phyloP scores from a whole-genome alignment of 2,113 vertebrate species.

The Tragelaphus strepsiceros region DNA sequence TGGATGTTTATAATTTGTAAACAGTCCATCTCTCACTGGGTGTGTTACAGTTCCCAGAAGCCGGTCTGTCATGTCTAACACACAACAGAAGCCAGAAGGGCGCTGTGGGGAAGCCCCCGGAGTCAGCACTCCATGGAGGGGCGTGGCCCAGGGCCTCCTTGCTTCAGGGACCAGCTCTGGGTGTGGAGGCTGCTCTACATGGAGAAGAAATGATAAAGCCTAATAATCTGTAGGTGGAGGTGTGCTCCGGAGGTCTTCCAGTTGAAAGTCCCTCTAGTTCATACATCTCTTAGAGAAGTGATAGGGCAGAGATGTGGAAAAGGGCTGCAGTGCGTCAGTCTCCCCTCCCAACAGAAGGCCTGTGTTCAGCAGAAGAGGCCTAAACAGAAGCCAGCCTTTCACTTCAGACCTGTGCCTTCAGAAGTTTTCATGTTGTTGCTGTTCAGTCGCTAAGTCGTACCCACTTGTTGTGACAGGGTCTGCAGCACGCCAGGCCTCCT shows the following conservation, averaged over 20 bases:
- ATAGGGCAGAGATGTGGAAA: not conserved
- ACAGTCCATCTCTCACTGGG: constrained; percentile 83
- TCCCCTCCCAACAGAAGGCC: not conserved
- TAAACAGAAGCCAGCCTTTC: not conserved
- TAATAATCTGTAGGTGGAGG: rapidly evolving
- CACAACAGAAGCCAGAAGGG: constrained; percentile 77
- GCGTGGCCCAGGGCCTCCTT: constrained; percentile 40
- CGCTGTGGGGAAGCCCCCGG: constrained; percentile 37
- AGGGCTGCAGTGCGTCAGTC: not conserved
- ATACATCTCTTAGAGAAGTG: not conserved
- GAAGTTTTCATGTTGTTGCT: not conserved
- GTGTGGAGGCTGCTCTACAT: not conserved
- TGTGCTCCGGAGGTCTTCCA: not conserved
- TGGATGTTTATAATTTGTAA: constrained; percentile 87
- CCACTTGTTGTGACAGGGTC: rapidly evolving
- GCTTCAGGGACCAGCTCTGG: constrained; percentile 27
- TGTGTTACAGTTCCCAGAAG: constrained; percentile 90
- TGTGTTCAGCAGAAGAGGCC: not conserved
- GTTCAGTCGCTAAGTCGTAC: not conserved
- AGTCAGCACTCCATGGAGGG: constrained; percentile 52
- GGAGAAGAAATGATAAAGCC: not conserved
- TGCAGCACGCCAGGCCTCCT: not conserved
- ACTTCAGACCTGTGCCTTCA: not conserved
- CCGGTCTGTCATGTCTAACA: constrained; percentile 88
- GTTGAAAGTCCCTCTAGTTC: not conserved